Evolutionary conservation across 2,113 vertebrate species (phyloP).

Genomic region (Herpetotheres cachinnans): DNA sequence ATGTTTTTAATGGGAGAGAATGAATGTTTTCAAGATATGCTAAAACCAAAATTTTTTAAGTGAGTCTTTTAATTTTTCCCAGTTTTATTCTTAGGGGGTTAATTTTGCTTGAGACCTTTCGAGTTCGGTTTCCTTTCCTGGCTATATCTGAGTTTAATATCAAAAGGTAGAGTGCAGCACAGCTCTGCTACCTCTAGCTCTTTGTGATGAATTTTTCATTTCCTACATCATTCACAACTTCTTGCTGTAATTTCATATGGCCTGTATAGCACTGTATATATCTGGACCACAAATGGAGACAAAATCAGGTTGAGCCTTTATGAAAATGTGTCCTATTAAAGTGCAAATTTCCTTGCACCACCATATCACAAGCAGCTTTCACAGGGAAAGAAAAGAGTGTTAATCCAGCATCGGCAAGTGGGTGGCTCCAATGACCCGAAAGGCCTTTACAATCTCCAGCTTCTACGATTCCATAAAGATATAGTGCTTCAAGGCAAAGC

Average conservation of each 20-base stretch:
- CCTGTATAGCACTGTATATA: slow-evolving; percentile 3
- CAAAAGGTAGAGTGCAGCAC: slow-evolving; percentile 7
- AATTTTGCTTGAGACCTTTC: slow-evolving; percentile 3
- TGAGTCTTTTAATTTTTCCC: neutral
- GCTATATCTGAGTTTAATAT: slow-evolving; percentile 58
- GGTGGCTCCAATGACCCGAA: neutral
- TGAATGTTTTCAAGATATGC: neutral
- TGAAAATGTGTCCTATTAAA: slow-evolving; percentile 37
- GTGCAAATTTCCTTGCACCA: slow-evolving; percentile 55
- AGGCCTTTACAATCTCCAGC: neutral
- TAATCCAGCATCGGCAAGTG: accelerated
- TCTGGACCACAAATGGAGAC: slow-evolving; percentile 30
- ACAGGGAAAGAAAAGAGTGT: slow-evolving; percentile 9
- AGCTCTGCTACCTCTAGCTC: slow-evolving; percentile 10
- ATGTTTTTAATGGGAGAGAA: neutral
- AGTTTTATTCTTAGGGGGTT: slow-evolving; percentile 2
- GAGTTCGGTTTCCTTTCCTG: neutral
- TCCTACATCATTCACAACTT: slow-evolving; percentile 48
- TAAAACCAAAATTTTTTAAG: neutral
- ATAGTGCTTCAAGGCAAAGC: neutral
- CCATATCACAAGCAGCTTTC: neutral
- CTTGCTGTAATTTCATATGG: slow-evolving; percentile 34
- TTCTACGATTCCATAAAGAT: slow-evolving; percentile 19
- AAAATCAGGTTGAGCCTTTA: slow-evolving; percentile 47
- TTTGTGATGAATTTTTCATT: slow-evolving; percentile 61